These are phyloP conservation scores for Deroplatys truncata DNA, from an alignment of 2,888 invertebrate genomes.

Conservation along the genomic window DNA sequence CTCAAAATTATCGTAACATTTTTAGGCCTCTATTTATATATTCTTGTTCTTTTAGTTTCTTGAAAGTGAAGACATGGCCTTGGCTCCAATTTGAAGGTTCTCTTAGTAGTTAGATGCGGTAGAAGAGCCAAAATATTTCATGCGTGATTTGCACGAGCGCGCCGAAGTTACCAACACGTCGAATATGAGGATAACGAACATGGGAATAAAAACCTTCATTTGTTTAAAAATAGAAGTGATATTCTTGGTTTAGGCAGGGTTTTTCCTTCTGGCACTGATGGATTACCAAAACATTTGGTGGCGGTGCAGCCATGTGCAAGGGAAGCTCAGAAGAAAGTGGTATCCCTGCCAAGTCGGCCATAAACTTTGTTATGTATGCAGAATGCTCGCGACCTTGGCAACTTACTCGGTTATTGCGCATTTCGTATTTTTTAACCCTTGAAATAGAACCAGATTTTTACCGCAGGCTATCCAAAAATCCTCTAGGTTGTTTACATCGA, in stretches of 20 bases:
- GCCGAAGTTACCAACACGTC: background rate
- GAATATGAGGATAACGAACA: background rate
- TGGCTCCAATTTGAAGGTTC: no score
- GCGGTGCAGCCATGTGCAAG: background rate
- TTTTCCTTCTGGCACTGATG: background rate
- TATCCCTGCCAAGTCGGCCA: background rate
- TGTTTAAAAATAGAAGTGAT: background rate
- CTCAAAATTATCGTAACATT: no score
- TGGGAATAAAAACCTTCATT: background rate
- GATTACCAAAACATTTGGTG: background rate
- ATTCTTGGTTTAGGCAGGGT: background rate
- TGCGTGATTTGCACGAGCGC: background rate
- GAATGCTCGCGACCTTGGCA: background rate
- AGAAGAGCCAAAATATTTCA: no score
- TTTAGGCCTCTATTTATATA: no score
- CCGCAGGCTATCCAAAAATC: background rate
- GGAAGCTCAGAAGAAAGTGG: background rate
- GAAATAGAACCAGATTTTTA: background rate
- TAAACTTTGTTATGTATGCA: background rate
- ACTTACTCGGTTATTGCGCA: background rate
- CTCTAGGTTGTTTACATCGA: no score
- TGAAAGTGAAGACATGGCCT: no score
- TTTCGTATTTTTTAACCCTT: background rate
- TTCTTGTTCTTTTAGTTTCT: no score
- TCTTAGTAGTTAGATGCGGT: no score